Percentiles rank a stretch among this genome's conserved stretches.
phyloP scores from a whole-genome alignment of 2,888 invertebrate species.

The Criorhina ranunculi region DNA sequence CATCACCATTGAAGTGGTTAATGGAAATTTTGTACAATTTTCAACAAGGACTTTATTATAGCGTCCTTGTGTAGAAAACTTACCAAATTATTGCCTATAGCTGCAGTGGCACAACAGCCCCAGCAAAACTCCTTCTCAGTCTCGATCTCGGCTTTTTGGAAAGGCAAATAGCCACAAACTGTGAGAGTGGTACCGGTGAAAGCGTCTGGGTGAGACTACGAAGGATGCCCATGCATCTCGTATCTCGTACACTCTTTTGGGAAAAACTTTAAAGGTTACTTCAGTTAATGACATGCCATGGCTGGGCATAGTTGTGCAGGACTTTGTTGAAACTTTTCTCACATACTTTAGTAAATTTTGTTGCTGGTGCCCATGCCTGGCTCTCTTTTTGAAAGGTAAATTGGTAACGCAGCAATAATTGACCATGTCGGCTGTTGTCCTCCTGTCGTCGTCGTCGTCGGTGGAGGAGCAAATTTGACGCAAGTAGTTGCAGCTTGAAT shows the following conservation, averaged over 20 bases:
- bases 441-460: too few species aligned
- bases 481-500: slow-evolving; percentile 30
- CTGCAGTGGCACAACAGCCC: slow-evolving; percentile 37
- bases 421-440: too few species aligned
- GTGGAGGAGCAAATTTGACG: slow-evolving; percentile 10
- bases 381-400: too few species aligned
- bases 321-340: too few species aligned
- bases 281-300: not conserved
- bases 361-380: too few species aligned
- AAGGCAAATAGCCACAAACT: slow-evolving; percentile 60
- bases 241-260: not conserved
- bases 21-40: slow-evolving; percentile 76
- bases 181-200: slow-evolving; percentile 40
- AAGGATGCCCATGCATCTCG: not conserved
- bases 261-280: not conserved
- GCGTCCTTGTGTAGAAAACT: slow-evolving; percentile 53
- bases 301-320: not conserved
- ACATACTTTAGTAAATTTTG: too few species aligned
- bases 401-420: too few species aligned
- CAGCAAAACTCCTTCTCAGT: slow-evolving; percentile 6
- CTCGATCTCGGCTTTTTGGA: slow-evolving; percentile 21
- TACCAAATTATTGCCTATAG: slow-evolving; percentile 75
- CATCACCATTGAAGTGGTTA: slow-evolving; percentile 68
- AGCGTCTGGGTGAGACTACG: slow-evolving; percentile 33
- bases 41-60: slow-evolving; percentile 76